A percentile compares a stretch with the other conserved stretches of the same genome.
phyloP scores from a whole-genome alignment of 1,140 invertebrate species.

The Brachionus manjavacas region DNA sequence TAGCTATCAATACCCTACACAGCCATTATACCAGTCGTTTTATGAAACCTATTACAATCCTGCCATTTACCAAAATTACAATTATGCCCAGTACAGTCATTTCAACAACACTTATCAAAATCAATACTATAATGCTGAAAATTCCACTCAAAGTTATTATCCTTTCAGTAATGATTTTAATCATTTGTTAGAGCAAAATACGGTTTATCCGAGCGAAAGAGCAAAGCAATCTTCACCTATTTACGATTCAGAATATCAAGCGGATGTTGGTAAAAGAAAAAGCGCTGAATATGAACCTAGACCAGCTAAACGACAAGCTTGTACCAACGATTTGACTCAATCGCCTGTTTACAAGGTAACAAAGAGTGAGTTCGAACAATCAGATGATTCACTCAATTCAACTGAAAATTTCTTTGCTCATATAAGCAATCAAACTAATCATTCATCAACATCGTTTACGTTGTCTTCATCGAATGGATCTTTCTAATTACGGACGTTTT shows the following conservation, averaged over 20 bases:
- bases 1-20: not conserved
- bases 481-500: not conserved
- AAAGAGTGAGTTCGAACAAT: not conserved
- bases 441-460: slow-evolving; percentile 1
- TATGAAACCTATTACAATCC: not conserved
- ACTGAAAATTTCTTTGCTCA: slow-evolving; percentile 19
- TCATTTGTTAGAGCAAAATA: not conserved
- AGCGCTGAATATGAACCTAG: not conserved
- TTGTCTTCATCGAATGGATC: slow-evolving; percentile 2
- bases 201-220: not conserved
- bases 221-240: slow-evolving; percentile 14
- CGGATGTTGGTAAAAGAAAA: not conserved
- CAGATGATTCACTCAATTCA: slow-evolving; percentile 16
- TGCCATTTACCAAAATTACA: not conserved
- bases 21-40: not conserved
- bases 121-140: not conserved
- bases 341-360: not conserved
- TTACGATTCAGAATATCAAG: not conserved
- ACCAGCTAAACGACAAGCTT: not conserved
- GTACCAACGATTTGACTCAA: not conserved
- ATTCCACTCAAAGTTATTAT: not conserved
- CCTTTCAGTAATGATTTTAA: slow-evolving; percentile 1
- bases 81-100: not conserved
- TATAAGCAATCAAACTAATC: slow-evolving; percentile 21
- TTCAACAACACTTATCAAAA: not conserved